Evolutionary conservation across 2,797 vertebrate genomes (phyloP), one percentile per base, ranked within the genome.

Genomic region (Diceros bicornis): DNA sequence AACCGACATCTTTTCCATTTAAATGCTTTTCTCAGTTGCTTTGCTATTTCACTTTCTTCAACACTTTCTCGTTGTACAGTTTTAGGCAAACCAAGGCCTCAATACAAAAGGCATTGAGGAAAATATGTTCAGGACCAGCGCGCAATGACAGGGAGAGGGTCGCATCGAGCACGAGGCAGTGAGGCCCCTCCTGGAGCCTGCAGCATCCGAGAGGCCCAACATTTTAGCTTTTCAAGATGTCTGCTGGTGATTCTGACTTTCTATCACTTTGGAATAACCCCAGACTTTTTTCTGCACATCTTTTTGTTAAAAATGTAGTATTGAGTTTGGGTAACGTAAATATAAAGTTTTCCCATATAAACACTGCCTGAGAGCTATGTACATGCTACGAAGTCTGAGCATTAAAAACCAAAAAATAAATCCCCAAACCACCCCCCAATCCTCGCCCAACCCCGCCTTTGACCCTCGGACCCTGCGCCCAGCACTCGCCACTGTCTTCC

Each of bases 41-140:
- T 32, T 37, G 20, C n/a, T 79, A 89, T 82, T 81, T 86, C 74
- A 47, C 64, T 71, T 75, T 57, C 41, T 57, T 92, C 69, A 66
- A 47, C 29, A 62, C 12, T 44, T 59, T 79, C 21, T 66, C 37
- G 37, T 14, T 18, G 75, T 17, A 32, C 44, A 72, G 12, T 86
- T 79, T 86, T 27, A 55, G 62, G 62, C 16, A 57, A 59, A 94
- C 66, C 5, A 16, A 81, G 47, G 3, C 34, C 23, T 77, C 3
- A n/a, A 16, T 25, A 61, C 25, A 75, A 57, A 34, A 87, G 29
- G 20, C 6, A 16, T 2, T n/a, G 27, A 32, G 81, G 34, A 62
- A 57, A 93, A 10, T 13, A 8, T 32, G 34, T 37, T 69, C 62
- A 6, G 44, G n/a, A 55, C 16, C 44, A 79, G n/a, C 0, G 10